Conservation (phyloP, 2,797 vertebrate genomes). For the Girardinus metallicus region DNA sequence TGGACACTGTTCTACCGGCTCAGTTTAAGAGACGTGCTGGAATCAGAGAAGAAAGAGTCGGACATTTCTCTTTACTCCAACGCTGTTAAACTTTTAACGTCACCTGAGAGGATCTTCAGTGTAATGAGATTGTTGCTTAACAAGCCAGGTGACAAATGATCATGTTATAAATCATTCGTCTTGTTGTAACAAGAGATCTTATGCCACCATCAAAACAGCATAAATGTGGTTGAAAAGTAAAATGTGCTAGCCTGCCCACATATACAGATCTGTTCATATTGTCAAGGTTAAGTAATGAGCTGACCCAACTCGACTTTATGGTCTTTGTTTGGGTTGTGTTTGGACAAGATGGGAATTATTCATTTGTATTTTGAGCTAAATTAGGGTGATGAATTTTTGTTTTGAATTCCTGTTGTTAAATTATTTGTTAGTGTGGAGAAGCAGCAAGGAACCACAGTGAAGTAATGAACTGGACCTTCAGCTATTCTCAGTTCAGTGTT, state of each 20-base stretch:
- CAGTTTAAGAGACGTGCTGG: slow-evolving; percentile 53
- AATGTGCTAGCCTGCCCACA: neutral
- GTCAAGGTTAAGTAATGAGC: neutral
- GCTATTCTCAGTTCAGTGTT: too few relatives aligned
- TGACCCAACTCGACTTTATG: neutral
- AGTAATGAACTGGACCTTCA: neutral
- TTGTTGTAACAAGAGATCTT: neutral
- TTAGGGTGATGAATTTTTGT: neutral
- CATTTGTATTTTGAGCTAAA: neutral
- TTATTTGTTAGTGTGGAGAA: neutral
- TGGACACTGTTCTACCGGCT: slow-evolving; percentile 48
- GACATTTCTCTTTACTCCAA: slow-evolving; percentile 37
- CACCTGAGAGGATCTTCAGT: neutral
- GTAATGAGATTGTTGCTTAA: neutral
- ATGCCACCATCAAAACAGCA: neutral
- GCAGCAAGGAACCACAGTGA: neutral
- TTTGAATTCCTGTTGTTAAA: neutral
- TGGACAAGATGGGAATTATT: neutral
- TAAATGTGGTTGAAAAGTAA: neutral
- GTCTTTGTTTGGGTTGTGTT: neutral
- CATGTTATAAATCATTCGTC: neutral
- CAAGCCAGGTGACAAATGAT: neutral
- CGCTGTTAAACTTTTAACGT: slow-evolving; percentile 25
- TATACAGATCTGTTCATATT: neutral
- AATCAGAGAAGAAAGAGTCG: slow-evolving; percentile 39